Conservation (phyloP, 1,140 invertebrate species). For the Apis florea region DNA sequence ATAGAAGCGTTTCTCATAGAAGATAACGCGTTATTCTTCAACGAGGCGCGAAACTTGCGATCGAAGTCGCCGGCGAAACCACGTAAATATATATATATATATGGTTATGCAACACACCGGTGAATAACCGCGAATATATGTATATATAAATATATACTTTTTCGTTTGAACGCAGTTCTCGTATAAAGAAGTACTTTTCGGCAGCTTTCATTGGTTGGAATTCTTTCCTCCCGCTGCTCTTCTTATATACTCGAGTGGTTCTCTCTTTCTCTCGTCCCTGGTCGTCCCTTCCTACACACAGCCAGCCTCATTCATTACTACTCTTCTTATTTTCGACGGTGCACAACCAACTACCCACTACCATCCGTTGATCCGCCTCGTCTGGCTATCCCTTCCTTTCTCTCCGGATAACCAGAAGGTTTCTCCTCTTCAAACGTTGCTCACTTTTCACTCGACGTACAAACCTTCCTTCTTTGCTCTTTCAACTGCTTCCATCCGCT, state of each 20-base stretch:
- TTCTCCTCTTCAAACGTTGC: conserved; percentile 59
- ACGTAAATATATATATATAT: no score
- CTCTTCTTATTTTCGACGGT: conserved; percentile 69
- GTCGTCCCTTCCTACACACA: conserved; percentile 31
- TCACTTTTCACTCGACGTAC: conserved; percentile 61
- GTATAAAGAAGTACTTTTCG: conserved; percentile 58
- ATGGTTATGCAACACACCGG: background rate
- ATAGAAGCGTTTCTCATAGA: background rate
- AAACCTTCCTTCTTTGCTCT: conserved; percentile 30
- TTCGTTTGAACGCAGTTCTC: conserved; percentile 31
- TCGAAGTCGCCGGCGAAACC: conserved; percentile 19
- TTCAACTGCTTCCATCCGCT: conserved; percentile 43
- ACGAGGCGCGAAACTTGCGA: conserved; percentile 14
- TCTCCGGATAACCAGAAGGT: conserved; percentile 55
- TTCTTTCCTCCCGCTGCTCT: conserved; percentile 21
- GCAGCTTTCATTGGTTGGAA: conserved; percentile 54
- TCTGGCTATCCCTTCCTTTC: conserved; percentile 37
- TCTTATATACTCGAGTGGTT: conserved; percentile 22
- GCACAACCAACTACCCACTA: conserved; percentile 46
- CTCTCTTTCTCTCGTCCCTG: conserved; percentile 23
- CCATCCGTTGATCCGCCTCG: conserved; percentile 25
- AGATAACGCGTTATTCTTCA: background rate
- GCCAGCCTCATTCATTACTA: conserved; percentile 68
- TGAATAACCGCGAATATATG: background rate
- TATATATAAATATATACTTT: conserved; percentile 19